These are phyloP conservation scores for Conopomorpha cramerella DNA, from an alignment of 1,140 invertebrate genomes.

Conservation along the genomic window DNA sequence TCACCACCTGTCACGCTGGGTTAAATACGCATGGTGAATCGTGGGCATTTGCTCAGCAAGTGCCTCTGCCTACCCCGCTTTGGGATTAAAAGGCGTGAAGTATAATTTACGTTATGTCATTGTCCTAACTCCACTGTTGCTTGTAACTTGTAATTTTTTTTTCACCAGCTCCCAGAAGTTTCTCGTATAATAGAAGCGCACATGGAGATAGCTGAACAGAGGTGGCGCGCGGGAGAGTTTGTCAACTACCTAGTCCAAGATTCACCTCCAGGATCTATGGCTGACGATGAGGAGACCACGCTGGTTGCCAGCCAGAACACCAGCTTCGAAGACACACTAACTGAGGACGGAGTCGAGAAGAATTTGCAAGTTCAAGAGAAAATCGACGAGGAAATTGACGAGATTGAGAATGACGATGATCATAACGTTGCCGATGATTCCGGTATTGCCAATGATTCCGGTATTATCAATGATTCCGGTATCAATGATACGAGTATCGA, in stretches of 20 bases:
- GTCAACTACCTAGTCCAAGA: slow-evolving; percentile 13
- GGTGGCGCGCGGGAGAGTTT: slow-evolving; percentile 16
- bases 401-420: neutral
- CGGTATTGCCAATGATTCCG: slow-evolving; percentile 7
- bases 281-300: slow-evolving; percentile 22
- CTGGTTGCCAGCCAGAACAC: slow-evolving; percentile 20
- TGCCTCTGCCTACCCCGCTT: too few species aligned
- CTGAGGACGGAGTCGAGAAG: slow-evolving; percentile 12
- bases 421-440: slow-evolving; percentile 14
- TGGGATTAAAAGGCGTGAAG: too few species aligned
- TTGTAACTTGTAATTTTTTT: slow-evolving; percentile 1
- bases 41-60: too few species aligned
- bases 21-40: too few species aligned
- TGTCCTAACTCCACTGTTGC: too few species aligned
- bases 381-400: neutral
- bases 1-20: too few species aligned
- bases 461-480: slow-evolving; percentile 4
- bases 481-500: slow-evolving; percentile 4
- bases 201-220: slow-evolving; percentile 23
- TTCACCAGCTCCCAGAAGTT: slow-evolving; percentile 33
- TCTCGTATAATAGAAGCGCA: slow-evolving; percentile 31
- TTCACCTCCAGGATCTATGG: slow-evolving; percentile 14
- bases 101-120: too few species aligned
- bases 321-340: slow-evolving; percentile 32
- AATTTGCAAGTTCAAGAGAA: neutral